These are phyloP conservation scores for Lynx canadensis DNA, from an alignment of 2,113 vertebrate genomes.

Conservation along the genomic window DNA sequence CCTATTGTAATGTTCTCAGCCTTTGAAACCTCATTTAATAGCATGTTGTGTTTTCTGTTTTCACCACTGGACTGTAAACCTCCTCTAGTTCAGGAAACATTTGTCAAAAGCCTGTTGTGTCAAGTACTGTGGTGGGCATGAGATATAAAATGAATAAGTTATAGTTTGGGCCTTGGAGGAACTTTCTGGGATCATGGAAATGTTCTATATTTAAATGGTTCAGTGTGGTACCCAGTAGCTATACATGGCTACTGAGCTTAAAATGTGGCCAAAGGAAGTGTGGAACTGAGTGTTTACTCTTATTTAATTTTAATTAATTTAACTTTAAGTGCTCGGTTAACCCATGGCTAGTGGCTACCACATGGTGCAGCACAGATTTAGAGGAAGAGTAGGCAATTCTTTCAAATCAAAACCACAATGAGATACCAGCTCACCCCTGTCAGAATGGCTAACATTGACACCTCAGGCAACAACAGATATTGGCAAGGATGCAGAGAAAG, in stretches of 20 bases:
- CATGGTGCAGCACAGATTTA: background rate
- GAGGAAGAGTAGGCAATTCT: background rate
- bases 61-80: background rate
- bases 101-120: background rate
- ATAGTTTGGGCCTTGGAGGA: background rate
- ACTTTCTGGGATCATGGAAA: background rate
- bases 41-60: background rate
- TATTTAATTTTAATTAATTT: background rate
- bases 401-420: background rate
- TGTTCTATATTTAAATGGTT: background rate
- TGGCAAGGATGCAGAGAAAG: too few relatives aligned
- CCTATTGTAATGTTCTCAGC: background rate
- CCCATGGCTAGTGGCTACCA: background rate
- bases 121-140: background rate
- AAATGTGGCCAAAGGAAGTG: background rate
- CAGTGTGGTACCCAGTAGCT: background rate
- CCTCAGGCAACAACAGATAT: too few relatives aligned
- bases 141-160: background rate
- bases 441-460: too few relatives aligned
- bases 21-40: background rate
- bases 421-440: too few relatives aligned
- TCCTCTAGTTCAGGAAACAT: background rate
- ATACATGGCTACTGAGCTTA: background rate
- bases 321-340: background rate
- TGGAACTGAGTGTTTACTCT: background rate